These are phyloP conservation scores for Sylvietta virens DNA, from an alignment of 2,113 vertebrate genomes.

Conservation along the genomic window DNA sequence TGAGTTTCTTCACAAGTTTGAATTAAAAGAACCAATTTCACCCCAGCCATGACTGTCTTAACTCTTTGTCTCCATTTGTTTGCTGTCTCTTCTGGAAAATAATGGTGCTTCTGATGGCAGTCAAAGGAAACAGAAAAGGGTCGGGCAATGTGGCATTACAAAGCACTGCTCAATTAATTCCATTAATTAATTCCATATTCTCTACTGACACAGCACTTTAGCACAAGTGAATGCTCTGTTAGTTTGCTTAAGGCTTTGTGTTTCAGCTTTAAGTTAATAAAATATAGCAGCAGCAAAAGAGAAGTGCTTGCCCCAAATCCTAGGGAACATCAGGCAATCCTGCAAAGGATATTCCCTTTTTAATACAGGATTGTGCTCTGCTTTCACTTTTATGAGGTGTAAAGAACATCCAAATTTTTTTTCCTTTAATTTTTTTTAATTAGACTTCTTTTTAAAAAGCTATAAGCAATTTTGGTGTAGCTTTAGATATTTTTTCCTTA, in stretches of 20 bases:
- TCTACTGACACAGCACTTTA: not conserved
- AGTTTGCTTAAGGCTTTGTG: not conserved
- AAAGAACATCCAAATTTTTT: not conserved
- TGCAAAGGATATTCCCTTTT: not conserved
- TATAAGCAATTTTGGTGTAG: not conserved
- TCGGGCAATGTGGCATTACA: constrained; percentile 17
- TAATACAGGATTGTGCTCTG: not conserved
- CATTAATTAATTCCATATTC: not conserved
- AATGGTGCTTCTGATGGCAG: constrained; percentile 72
- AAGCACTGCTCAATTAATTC: not conserved
- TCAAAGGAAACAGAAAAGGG: constrained; percentile 67
- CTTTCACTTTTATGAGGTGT: not conserved
- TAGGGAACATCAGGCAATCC: not conserved
- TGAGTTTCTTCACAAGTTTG: constrained; percentile 45
- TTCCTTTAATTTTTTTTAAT: not conserved
- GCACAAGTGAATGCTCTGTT: not conserved
- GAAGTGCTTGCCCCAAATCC: not conserved
- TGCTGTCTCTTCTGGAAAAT: constrained; percentile 72
- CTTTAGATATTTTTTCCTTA: not conserved
- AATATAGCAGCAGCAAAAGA: not conserved
- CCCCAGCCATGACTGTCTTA: constrained; percentile 83
- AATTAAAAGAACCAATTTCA: constrained; percentile 81
- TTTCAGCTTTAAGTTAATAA: not conserved
- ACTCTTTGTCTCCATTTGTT: constrained; percentile 85
- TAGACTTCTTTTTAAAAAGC: not conserved